phyloP scores from a whole-genome alignment of 2,888 invertebrate genomes.

The Loripinus fragilis region DNA sequence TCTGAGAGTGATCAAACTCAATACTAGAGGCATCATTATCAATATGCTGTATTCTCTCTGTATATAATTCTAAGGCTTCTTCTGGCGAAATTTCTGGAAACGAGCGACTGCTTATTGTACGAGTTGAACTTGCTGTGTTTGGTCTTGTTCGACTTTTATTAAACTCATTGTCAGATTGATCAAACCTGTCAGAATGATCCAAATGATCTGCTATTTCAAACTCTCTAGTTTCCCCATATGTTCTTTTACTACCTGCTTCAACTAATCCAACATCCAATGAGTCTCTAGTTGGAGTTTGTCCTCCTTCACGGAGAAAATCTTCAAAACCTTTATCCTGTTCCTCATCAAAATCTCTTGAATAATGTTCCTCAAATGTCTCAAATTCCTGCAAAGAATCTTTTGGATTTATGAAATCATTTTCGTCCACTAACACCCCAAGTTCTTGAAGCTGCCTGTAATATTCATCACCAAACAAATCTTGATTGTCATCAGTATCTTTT shows the following conservation, averaged over 20 bases:
- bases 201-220: slow-evolving; percentile 29
- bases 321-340: slow-evolving; percentile 53
- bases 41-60: slow-evolving; percentile 54
- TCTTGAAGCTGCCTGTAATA: slow-evolving; percentile 77
- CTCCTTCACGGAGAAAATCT: slow-evolving; percentile 46
- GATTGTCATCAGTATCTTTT: slow-evolving; percentile 51
- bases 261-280: slow-evolving; percentile 54
- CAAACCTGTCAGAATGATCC: slow-evolving; percentile 43
- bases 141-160: slow-evolving; percentile 59
- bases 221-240: slow-evolving; percentile 32
- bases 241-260: slow-evolving; percentile 29
- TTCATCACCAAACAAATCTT: slow-evolving; percentile 73
- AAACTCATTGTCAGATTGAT: slow-evolving; percentile 53
- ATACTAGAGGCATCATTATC: slow-evolving; percentile 64
- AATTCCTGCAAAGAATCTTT: slow-evolving; percentile 76
- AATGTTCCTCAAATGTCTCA: slow-evolving; percentile 72
- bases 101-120: slow-evolving; percentile 74
- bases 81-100: slow-evolving; percentile 77
- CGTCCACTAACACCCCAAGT: slow-evolving; percentile 76
- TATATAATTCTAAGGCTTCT: slow-evolving; percentile 67
- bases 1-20: slow-evolving; percentile 64
- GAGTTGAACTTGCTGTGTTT: slow-evolving; percentile 70
- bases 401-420: slow-evolving; percentile 60
- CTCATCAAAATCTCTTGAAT: slow-evolving; percentile 62
- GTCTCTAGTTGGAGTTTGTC: slow-evolving; percentile 45